Base-by-base conservation (phyloP, 92 coral and sea anemone species). In the Anthopleura xanthogrammica region DNA sequence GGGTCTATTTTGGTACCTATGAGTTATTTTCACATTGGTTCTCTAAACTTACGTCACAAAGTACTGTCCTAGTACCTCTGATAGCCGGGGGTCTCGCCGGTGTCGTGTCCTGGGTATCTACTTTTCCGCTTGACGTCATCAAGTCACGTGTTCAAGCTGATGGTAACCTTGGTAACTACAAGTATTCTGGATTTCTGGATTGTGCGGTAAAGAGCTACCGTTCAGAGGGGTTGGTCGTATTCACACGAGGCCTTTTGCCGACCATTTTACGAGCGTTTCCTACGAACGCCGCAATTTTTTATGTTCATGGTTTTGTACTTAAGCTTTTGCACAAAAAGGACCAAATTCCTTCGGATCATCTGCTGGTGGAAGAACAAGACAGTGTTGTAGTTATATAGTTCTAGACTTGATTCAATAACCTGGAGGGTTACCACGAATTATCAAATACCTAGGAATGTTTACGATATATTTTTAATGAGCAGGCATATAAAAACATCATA, bases 81-180 rank as follows among this genome's bases (percentile, higher is more conserved):
- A 7, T 89, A n/a, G 94, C 94, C 11, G 99, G 99, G 16, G 99
- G 99, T 42, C 52, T 94, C 54, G 96, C 98, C 19, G 99, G 99
- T 39, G 90, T 87, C 73, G 79, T 94, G 7, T 89, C 98, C 0
- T 96, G 99, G 99, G 72, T 83, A 40, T 88, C 93, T 19, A 94
- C 96, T 12, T 96, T 94, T 82, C 98, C 99, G 1, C 66, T 90
- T 52, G 99, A 96, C 80, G 98, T 94, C 41, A 65, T 92, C 6
- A 96, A 96, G 87, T 94, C 99, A 7, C 93, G 97, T 57, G 83
- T 94, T 77, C 99, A 96, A 85, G 98, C 99, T n/a, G 99, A 96
- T 76, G 94, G 94, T 52, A 86, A 82, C 75, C 86, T 48, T 12
- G 97, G 99, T 16, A 89, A 85, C 77, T 94, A 87, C 52, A 60